Conservation (phyloP, 2,888 invertebrate genomes). For the Acanthosepion esculentum region DNA sequence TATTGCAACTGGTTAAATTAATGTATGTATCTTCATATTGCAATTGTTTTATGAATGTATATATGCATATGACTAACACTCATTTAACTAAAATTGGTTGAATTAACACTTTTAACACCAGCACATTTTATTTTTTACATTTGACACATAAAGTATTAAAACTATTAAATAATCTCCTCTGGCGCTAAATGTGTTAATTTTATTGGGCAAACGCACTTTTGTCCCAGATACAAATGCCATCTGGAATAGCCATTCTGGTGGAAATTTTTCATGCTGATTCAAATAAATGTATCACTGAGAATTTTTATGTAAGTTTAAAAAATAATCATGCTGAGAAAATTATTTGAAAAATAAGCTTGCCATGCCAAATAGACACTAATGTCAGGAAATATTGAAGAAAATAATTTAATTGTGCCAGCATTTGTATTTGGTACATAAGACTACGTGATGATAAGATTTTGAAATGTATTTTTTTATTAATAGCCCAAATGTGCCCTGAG, state of each 20-base stretch:
- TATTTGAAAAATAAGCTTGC: too few species aligned
- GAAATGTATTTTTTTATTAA: background rate
- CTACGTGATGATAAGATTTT: background rate
- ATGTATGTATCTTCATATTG: background rate
- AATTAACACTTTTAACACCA: background rate
- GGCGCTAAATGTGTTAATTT: background rate
- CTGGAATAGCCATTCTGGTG: too few species aligned
- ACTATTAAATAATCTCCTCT: background rate
- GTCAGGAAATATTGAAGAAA: too few species aligned
- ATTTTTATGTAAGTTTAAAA: too few species aligned
- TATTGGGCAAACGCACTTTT: background rate
- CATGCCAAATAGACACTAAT: too few species aligned
- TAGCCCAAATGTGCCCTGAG: background rate
- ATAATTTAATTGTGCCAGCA: too few species aligned
- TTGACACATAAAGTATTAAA: background rate
- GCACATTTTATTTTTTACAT: background rate
- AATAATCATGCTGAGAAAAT: too few species aligned
- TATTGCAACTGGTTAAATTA: background rate
- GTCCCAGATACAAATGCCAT: too few species aligned
- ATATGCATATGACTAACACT: background rate
- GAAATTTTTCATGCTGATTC: too few species aligned
- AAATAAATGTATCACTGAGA: too few species aligned
- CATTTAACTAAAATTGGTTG: background rate
- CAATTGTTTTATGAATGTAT: background rate
- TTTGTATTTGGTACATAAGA: too few species aligned